Base-by-base conservation (phyloP, 1,140 invertebrate species). In the Pseudomyrmex dendroicus region DNA sequence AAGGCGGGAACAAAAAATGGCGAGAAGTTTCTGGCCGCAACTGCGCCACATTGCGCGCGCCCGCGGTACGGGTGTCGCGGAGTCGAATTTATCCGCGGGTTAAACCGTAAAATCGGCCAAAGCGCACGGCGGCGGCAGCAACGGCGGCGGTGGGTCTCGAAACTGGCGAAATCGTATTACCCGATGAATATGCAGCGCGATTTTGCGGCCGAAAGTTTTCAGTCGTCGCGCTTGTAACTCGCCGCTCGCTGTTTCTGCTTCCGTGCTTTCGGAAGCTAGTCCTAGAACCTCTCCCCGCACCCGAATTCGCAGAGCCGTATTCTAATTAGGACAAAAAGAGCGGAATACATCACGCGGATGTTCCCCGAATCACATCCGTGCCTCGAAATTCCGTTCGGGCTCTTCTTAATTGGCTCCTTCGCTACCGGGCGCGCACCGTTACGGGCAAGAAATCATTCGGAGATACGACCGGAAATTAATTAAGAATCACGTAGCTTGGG, bases 121-220 rank as follows among this genome's bases (percentile, higher is more conserved):
- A 35, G 35, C 35, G 35, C 35, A 7, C 35, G 35, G 35, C 35
- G 5, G 35, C 35, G 5, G 35, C 35, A 7, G 35, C 35, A 8
- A 10, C 50, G 50, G 50, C 59, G 35, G 56, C 13, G 52, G 59
- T 62, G 25, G 78, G 44, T 35, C 84, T 66, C 78, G 80, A 87
- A 90, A 90, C 83, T 73, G 63, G 73, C 61, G 82, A 83, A 87
- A 89, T 86, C 86, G 82, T 87, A 90, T 90, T 88, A 90, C 82
- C 64, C 86, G 84, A 91, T 91, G 90, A 91, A 91, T 91, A 91
- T 91, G 91, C 90, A 91, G 83, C 62, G 61, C 83, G 90, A 91
- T 89, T 89, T 91, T 91, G 89, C 83, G 85, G 89, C 68, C 73
- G 48, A 89, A 91, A 91, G 82, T 91, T 91, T 85, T 90, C 84